Conservation (phyloP, 2,797 vertebrate genomes). For the Agapornis canus region DNA sequence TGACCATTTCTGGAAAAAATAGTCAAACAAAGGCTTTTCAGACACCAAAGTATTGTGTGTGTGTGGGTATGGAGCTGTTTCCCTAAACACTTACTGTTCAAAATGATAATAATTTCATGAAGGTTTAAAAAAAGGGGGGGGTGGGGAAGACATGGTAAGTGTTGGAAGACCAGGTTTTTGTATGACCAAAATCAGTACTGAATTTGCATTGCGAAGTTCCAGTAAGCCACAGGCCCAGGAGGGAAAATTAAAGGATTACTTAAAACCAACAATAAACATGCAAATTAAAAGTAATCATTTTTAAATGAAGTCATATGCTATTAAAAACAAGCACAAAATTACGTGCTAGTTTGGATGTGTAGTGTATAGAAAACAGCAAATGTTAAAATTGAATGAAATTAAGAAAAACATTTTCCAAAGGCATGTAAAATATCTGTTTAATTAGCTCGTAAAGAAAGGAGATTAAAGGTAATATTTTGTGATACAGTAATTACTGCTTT, state of each 20-base stretch:
- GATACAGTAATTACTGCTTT: constrained; percentile 60
- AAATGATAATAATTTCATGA: background rate
- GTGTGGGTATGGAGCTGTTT: background rate
- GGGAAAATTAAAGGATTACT: constrained; percentile 70
- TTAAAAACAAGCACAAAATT: constrained; percentile 61
- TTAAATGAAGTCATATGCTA: constrained; percentile 7
- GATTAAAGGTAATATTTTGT: constrained; percentile 76
- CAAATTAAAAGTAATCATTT: constrained; percentile 51
- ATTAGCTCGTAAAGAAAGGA: constrained; percentile 70
- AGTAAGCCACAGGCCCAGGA: constrained; percentile 25
- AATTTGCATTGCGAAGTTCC: constrained; percentile 23
- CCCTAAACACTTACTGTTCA: background rate
- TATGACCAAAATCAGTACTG: background rate
- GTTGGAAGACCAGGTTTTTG: background rate
- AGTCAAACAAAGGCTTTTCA: background rate
- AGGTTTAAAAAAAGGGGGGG: background rate
- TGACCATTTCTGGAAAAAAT: background rate
- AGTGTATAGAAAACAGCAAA: constrained; percentile 45
- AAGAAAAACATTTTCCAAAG: constrained; percentile 72
- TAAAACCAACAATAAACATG: constrained; percentile 61
- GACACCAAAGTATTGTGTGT: background rate
- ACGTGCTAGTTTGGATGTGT: constrained; percentile 30
- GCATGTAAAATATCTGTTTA: constrained; percentile 75
- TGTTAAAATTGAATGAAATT: constrained; percentile 72
- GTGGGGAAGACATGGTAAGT: background rate